Conservation (phyloP, 2,113 vertebrate genomes). For the Coturnix japonica region DNA sequence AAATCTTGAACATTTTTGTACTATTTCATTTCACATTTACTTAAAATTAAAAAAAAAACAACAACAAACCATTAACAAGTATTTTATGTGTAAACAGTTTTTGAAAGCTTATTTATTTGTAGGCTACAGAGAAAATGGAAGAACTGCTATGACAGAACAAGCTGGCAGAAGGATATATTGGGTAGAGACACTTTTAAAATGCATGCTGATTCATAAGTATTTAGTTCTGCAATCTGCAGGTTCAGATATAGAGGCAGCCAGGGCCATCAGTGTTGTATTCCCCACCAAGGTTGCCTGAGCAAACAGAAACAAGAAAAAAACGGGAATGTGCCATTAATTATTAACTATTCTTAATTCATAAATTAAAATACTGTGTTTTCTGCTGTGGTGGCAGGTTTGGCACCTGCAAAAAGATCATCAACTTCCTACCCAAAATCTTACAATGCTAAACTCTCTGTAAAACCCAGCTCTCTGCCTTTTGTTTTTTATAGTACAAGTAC, state of each 20-base stretch:
- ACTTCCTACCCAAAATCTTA: neutral
- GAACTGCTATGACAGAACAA: neutral
- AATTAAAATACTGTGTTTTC: neutral
- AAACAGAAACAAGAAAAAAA: neutral
- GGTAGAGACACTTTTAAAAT: neutral
- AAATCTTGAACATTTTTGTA: neutral
- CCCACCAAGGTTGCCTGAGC: fast-evolving
- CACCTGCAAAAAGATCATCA: neutral
- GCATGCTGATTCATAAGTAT: neutral
- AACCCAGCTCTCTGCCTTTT: neutral
- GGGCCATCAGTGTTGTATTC: neutral
- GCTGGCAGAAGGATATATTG: neutral
- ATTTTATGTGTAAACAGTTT: neutral
- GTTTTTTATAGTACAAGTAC: neutral
- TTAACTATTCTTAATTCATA: neutral
- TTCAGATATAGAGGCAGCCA: neutral
- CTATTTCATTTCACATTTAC: neutral
- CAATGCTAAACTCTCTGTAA: neutral
- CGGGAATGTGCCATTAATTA: neutral
- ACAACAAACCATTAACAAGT: neutral
- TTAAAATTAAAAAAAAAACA: neutral
- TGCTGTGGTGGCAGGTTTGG: neutral
- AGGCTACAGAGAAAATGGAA: neutral
- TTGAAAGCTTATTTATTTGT: neutral
- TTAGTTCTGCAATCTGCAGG: neutral